Evolutionary conservation across 2,797 vertebrate species (phyloP), one percentile per base, ranked within the genome.

Genomic region (Sorex maritimensis): DNA sequence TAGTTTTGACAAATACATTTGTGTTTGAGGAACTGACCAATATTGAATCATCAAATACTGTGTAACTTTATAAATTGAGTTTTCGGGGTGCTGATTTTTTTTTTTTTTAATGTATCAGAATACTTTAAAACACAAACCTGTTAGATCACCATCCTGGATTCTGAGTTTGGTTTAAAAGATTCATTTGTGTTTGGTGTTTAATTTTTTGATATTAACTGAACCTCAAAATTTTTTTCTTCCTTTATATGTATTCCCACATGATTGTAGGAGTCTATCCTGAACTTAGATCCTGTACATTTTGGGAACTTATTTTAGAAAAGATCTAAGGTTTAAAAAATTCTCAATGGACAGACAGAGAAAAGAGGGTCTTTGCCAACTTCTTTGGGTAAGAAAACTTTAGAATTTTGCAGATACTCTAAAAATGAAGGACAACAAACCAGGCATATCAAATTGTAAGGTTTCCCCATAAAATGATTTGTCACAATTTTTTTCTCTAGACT

Each of bases 401-500:
- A 95, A 94, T 97, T 96, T 97, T 97, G 96, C 94, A 96, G 94
- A 95, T 96, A 95, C 86, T 96, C 93, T 96, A 96, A 97, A 96
- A 95, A 96, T 96, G 96, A 96, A 97, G 95, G 96, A 55, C 92
- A 96, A 87, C 86, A 95, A 95, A 94, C 46, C 90, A 97, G 84
- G 92, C 93, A 93, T 75, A 85, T 82, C 13, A 21, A 71, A 71
- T 91, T 90, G 68, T 83, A 34, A 94, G 80, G 75, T 82, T 94
- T 95, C 92, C 75, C 94, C 94, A 86, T 96, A 91, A 95, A 92
- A 86, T 86, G 71, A 90, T 97, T 94, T 34, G 46, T 95, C 81
- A 88, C 95, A 74, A 93, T 28, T 96, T 78, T 88, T 96, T 90
- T 97, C 97, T 92, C 58, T 92, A 98, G 98, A 97, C 97, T 93